These are phyloP conservation scores for Cathartes aura DNA, from an alignment of 2,113 vertebrate genomes.

Conservation along the genomic window DNA sequence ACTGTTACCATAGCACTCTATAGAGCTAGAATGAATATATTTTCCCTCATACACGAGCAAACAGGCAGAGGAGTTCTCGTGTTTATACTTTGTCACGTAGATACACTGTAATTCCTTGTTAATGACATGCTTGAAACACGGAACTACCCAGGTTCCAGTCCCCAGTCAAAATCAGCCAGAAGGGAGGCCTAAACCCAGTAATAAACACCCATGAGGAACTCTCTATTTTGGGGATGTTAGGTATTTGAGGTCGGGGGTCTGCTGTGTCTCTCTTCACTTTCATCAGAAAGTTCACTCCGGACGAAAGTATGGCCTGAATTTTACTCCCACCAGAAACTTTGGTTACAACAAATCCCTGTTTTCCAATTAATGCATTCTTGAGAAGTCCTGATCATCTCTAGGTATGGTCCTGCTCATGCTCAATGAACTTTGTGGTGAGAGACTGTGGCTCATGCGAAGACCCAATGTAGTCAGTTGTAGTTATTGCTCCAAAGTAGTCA, in stretches of 20 bases:
- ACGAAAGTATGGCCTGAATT: background rate
- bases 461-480: accelerated
- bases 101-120: background rate
- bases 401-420: background rate
- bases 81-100: background rate
- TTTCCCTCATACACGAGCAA: background rate
- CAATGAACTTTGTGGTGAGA: background rate
- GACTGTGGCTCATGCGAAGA: accelerated
- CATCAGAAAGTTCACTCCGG: background rate
- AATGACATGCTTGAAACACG: background rate
- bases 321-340: background rate
- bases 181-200: background rate
- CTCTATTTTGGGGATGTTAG: background rate
- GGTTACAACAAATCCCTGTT: background rate
- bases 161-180: background rate
- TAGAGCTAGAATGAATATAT: background rate
- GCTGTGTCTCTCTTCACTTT: background rate
- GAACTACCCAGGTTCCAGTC: background rate
- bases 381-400: background rate
- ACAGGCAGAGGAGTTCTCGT: background rate
- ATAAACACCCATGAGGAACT: background rate
- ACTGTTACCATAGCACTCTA: background rate
- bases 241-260: background rate
- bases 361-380: background rate
- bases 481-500: background rate